Percentiles rank a stretch among this genome's conserved stretches.
Conservation (phyloP, 2,113 vertebrate genomes). For the Cranoglanis bouderius region DNA sequence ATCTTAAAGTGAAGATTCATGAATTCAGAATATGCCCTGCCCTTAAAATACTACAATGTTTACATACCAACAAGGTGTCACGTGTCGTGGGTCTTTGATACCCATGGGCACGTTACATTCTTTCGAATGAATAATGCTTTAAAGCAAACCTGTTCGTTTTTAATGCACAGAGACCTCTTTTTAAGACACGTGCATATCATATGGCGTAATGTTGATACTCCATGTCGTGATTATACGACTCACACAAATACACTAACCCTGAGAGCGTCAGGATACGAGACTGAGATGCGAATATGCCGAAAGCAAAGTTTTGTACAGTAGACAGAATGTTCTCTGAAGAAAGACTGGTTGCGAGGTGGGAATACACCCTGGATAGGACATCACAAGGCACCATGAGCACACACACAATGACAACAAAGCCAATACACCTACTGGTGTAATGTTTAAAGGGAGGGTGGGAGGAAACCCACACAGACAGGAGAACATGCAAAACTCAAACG, state of each 20-base stretch:
- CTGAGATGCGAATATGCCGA: background rate
- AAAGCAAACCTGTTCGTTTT: constrained; percentile 20
- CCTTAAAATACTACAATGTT: constrained; percentile 16
- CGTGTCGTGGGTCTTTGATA: constrained; percentile 1
- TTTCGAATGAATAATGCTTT: too few relatives aligned
- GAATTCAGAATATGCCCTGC: background rate
- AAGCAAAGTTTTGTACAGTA: background rate
- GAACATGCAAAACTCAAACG: background rate
- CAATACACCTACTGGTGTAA: background rate
- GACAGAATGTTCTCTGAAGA: background rate
- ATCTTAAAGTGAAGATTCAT: background rate
- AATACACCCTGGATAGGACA: background rate
- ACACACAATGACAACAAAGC: background rate
- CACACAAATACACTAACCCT: background rate
- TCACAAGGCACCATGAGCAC: background rate
- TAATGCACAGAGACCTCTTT: background rate
- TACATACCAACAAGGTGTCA: background rate
- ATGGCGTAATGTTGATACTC: background rate
- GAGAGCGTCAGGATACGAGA: background rate
- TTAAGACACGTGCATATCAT: background rate
- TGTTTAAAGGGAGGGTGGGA: background rate
- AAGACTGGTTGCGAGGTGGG: background rate
- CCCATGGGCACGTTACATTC: background rate
- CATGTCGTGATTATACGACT: background rate
- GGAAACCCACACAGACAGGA: background rate